Conservation (phyloP, 2,797 vertebrate genomes). For the Aratinga solstitialis region DNA sequence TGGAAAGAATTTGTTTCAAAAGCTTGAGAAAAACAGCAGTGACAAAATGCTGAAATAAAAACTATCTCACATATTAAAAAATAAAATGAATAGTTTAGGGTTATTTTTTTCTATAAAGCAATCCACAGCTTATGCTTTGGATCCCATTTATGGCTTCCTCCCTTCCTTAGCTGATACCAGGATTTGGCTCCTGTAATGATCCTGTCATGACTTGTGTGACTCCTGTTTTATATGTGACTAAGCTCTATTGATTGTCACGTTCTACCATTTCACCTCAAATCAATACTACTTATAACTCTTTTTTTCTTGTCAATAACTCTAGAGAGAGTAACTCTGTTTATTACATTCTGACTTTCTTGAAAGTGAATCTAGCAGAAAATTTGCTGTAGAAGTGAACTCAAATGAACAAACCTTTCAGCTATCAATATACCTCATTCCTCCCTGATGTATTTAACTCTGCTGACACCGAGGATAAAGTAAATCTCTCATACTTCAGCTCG, state of each 20-base stretch:
- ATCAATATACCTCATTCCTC: constrained; percentile 1
- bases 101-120: not conserved
- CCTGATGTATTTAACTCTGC: constrained; percentile 24
- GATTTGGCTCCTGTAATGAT: constrained; percentile 11
- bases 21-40: constrained; percentile 42
- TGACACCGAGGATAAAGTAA: not conserved
- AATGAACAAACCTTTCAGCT: constrained; percentile 25
- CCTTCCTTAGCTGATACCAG: not conserved
- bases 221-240: constrained; percentile 52
- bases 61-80: constrained; percentile 12
- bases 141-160: not conserved
- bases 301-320: constrained; percentile 7
- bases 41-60: constrained; percentile 44
- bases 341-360: constrained; percentile 21
- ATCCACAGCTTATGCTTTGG: not conserved
- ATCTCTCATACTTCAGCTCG: not conserved
- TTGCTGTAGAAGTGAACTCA: constrained; percentile 27
- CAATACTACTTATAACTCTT: constrained; percentile 52
- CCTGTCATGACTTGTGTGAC: constrained; percentile 35
- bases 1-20: constrained; percentile 58
- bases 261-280: constrained; percentile 46
- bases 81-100: not conserved
- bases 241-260: constrained; percentile 50
- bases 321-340: constrained; percentile 46
- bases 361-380: constrained; percentile 22